phyloP scores from a whole-genome alignment of 2,113 vertebrate genomes.

The Spermophilus dauricus region DNA sequence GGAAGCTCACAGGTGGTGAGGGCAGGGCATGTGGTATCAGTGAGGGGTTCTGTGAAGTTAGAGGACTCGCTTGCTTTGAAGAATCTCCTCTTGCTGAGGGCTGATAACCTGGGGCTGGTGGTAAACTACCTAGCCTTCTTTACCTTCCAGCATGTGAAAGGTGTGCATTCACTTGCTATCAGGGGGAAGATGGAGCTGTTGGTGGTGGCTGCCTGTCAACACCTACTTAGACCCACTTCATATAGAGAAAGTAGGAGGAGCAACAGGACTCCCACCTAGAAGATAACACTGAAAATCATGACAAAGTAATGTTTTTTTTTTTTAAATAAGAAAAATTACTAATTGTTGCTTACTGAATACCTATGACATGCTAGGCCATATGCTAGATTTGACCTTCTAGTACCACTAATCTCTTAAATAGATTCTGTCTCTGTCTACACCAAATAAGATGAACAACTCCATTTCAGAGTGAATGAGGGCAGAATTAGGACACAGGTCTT shows the following conservation, averaged over 20 bases:
- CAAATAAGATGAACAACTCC: neutral
- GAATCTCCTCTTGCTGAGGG: neutral
- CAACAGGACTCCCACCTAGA: neutral
- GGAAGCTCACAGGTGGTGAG: neutral
- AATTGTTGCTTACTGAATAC: neutral
- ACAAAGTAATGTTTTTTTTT: neutral
- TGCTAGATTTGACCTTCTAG: neutral
- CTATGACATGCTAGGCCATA: neutral
- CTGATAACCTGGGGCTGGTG: neutral
- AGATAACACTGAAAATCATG: neutral
- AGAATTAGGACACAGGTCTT: neutral
- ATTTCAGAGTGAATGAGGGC: neutral
- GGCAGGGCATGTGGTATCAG: neutral
- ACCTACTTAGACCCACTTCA: neutral
- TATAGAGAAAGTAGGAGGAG: neutral
- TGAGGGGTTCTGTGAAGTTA: neutral
- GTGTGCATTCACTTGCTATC: neutral
- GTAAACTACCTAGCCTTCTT: neutral
- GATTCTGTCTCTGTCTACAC: neutral
- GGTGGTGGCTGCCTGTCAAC: neutral
- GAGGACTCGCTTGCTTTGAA: neutral
- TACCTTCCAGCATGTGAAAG: neutral
- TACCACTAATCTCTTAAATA: neutral
- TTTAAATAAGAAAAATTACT: neutral
- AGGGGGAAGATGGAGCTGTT: neutral